Evolutionary conservation across 2,888 invertebrate species (phyloP), one percentile per base, ranked within the genome.

Genomic region (Diaphora mendica): DNA sequence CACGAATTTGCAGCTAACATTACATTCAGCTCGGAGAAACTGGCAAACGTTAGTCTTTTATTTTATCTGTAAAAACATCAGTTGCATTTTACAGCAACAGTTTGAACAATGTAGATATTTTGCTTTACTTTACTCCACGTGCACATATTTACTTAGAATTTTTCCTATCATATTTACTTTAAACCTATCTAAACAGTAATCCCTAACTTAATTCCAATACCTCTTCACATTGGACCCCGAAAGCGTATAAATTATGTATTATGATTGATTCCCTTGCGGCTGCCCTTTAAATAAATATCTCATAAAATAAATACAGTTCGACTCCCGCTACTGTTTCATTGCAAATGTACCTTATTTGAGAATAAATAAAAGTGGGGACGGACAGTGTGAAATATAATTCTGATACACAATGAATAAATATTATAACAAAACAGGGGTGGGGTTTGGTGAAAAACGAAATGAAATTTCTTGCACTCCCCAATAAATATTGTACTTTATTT

Each of bases 221-320:
- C 69, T 26, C 33, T 67, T 55, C 69, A 71, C 74, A 74, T 70
- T 77, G 80, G 74, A 48, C 74, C 55, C 72, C 65, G 71, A 77
- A 82, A 74, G 71, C 75, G 30, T 78, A 75, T 74, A 67, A 71
- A 78, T 77, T 81, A 73, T 74, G 30, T 69, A 64, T 79, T 76
- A 77, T 75, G 78, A 78, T 76, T 71, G 73, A 77, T 79, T 82
- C 79, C 76, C 85, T 79, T 73, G 77, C 76, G 77, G 74, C 65
- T 76, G 79, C 88, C 89, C 89, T 87, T 82, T 86, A 77, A 80
- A 84, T 87, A 91, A 88, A 91, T 86, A 90, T 77, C 72, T 79
- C 79, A 76, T 85, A 88, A 87, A 90, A 87, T 88, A 91, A 92
- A 91, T 86, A 90, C 77, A 84, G 85, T 84, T 87, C 88, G 88